Conservation (phyloP, 2,113 vertebrate genomes). For the Corythaeola cristata region DNA sequence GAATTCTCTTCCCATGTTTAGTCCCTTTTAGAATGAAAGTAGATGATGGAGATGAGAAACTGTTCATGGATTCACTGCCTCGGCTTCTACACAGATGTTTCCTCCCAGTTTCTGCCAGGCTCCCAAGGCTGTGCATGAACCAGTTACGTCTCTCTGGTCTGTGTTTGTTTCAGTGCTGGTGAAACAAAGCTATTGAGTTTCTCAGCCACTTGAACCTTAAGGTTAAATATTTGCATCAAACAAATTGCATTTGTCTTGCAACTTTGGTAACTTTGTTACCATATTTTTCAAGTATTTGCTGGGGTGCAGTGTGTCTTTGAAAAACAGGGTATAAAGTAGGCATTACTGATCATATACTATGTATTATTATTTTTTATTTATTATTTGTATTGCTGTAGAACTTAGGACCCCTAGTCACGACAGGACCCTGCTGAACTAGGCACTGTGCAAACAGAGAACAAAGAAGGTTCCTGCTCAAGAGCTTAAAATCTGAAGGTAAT, state of each 20-base stretch:
- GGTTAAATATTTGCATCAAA: slow-evolving; percentile 26
- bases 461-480: neutral
- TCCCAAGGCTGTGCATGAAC: slow-evolving; percentile 41
- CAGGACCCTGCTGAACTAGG: slow-evolving; percentile 45
- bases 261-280: neutral
- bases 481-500: neutral
- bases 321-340: slow-evolving; percentile 28
- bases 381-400: slow-evolving; percentile 50
- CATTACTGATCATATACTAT: neutral
- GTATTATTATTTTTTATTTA: slow-evolving; percentile 40
- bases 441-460: slow-evolving; percentile 41
- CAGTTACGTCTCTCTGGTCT: neutral
- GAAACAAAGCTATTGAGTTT: neutral
- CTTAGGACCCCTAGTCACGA: slow-evolving; percentile 22
- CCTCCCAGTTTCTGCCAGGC: neutral
- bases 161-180: neutral
- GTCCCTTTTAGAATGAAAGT: slow-evolving; percentile 26
- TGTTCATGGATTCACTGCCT: slow-evolving; percentile 19
- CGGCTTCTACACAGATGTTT: neutral
- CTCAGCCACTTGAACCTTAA: neutral
- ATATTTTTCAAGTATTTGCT: neutral
- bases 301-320: slow-evolving; percentile 38
- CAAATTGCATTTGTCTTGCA: slow-evolving; percentile 16
- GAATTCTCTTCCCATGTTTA: neutral
- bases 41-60: slow-evolving; percentile 17